phyloP scores from a whole-genome alignment of 1,140 invertebrate species.

The Pseudomyrmex sp. region DNA sequence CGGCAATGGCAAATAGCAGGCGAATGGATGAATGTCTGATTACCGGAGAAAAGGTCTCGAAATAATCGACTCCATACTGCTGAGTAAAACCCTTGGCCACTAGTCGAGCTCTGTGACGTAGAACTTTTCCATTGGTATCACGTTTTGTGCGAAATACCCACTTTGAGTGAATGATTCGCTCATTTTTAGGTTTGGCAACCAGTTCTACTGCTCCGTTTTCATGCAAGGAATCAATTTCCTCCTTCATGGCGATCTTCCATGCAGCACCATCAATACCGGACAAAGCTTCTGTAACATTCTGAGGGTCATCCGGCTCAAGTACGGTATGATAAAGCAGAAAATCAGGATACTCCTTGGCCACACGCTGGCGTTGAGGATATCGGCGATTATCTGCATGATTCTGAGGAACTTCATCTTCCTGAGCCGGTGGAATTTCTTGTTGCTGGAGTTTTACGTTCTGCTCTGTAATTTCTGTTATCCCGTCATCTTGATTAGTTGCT shows the following conservation, averaged over 20 bases:
- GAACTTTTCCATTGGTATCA: not conserved
- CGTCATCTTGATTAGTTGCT: too few relatives aligned
- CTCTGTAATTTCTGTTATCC: too few relatives aligned
- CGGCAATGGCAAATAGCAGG: not conserved
- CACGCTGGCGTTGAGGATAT: too few relatives aligned
- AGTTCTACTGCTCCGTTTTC: not conserved
- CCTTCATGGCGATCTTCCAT: not conserved
- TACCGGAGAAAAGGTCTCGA: not conserved
- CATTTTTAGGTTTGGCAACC: not conserved
- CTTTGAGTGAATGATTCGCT: not conserved
- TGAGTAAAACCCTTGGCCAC: not conserved
- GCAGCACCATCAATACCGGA: not conserved
- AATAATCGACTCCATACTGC: not conserved
- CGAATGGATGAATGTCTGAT: not conserved
- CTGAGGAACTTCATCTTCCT: not conserved
- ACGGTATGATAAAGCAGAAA: not conserved
- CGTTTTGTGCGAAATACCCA: not conserved
- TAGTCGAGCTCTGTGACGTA: not conserved
- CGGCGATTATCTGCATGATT: too few relatives aligned
- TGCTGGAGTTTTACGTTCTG: not conserved
- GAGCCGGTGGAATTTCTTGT: not conserved
- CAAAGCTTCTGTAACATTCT: not conserved
- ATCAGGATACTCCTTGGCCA: too few relatives aligned
- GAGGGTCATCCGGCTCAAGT: not conserved
- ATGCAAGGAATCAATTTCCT: not conserved